Evolutionary conservation across 2,797 vertebrate species (phyloP).

Genomic region (Melanotaenia trifasciata): DNA sequence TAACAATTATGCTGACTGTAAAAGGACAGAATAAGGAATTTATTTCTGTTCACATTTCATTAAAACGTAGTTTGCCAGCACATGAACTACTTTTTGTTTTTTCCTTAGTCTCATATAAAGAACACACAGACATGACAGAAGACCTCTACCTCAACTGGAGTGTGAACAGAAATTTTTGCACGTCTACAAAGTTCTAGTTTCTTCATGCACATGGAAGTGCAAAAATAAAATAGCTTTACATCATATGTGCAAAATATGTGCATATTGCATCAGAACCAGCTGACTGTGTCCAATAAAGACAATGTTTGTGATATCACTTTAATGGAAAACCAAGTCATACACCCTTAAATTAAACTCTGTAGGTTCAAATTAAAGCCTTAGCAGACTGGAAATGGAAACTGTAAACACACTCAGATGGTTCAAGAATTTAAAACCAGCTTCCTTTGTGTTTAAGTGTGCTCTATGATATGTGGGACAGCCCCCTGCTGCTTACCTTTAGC

Average conservation of each 20-base stretch:
- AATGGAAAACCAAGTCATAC: too few species aligned
- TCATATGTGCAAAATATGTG: too few species aligned
- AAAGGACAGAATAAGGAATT: not conserved
- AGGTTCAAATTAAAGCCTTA: constrained; percentile 5
- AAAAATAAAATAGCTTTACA: too few species aligned
- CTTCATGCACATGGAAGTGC: too few species aligned
- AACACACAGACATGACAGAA: too few species aligned
- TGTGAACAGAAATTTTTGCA: too few species aligned
- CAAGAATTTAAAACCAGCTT: not conserved
- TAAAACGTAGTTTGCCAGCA: not conserved
- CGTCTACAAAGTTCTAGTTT: too few species aligned
- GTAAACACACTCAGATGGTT: not conserved
- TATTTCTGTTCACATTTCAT: not conserved
- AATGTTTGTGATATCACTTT: too few species aligned
- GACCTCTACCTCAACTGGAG: too few species aligned
- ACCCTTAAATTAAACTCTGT: too few species aligned
- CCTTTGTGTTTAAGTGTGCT: not conserved
- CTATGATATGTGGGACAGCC: constrained; percentile 1
- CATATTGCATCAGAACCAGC: not conserved
- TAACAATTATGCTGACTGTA: too few species aligned
- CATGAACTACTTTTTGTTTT: not conserved
- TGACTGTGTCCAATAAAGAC: too few species aligned
- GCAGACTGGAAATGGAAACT: constrained; percentile 4
- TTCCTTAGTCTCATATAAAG: not conserved
- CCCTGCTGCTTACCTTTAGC: constrained; percentile 80